Evolutionary conservation across 2,113 vertebrate genomes (phyloP).

Genomic region (Cebidichthys violaceus): DNA sequence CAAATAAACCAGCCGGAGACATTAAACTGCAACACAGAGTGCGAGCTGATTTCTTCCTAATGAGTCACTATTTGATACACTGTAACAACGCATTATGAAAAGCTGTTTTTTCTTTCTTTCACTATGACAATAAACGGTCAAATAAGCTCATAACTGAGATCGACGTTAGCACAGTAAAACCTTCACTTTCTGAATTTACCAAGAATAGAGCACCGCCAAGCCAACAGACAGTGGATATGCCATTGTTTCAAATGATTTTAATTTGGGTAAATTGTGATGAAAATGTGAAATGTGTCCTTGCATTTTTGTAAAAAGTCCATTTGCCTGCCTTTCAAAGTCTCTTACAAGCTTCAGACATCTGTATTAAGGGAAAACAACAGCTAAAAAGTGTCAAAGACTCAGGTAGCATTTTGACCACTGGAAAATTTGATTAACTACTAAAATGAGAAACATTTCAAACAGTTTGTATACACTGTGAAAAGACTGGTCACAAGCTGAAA

Average conservation of each 20-base stretch:
- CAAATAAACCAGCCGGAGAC: constrained; percentile 35
- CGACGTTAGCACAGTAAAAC: not conserved
- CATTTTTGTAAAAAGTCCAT: not conserved
- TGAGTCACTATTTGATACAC: constrained; percentile 5
- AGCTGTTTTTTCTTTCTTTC: constrained; percentile 13
- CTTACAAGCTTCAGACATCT: not conserved
- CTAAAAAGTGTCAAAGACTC: not conserved
- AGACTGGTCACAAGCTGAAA: not conserved
- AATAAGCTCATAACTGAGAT: not conserved
- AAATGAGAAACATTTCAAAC: no score
- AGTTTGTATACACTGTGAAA: no score
- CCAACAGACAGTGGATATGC: not conserved
- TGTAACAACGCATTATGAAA: constrained; percentile 17
- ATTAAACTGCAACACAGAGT: constrained; percentile 39
- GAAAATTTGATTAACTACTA: not conserved
- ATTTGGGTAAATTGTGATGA: not conserved
- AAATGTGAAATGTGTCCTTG: not conserved
- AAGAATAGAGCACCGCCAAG: not conserved
- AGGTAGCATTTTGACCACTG: not conserved
- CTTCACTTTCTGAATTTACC: not conserved
- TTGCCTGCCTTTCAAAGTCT: not conserved
- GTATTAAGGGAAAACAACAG: not conserved
- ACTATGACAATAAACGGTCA: constrained; percentile 10
- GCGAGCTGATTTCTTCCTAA: not conserved
- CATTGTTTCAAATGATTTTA: not conserved